These are phyloP conservation scores for Strigops habroptila DNA, from an alignment of 2,113 vertebrate genomes.

Conservation along the genomic window DNA sequence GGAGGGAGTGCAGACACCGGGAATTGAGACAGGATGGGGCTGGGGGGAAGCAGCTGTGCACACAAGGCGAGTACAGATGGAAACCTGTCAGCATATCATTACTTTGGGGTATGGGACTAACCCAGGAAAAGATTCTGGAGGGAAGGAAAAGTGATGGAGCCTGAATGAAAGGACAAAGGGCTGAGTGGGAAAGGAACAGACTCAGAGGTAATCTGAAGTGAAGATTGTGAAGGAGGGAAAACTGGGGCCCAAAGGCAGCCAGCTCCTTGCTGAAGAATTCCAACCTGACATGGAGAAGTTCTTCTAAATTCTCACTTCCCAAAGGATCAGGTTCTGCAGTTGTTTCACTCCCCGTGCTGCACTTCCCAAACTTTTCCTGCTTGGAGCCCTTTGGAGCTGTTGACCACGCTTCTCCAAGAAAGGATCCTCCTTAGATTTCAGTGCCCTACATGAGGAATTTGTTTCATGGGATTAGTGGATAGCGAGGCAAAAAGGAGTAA, in stretches of 20 bases:
- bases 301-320: background rate
- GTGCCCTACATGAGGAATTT: background rate
- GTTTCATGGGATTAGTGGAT: background rate
- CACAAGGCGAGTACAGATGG: fast-evolving
- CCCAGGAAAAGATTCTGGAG: no score
- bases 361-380: background rate
- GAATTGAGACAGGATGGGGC: background rate
- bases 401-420: background rate
- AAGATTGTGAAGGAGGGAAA: background rate
- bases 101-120: background rate
- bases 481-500: background rate
- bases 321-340: background rate
- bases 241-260: background rate
- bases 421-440: background rate
- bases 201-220: background rate
- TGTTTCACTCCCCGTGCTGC: background rate
- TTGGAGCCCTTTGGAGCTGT: background rate
- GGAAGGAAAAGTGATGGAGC: no score
- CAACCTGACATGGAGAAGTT: background rate
- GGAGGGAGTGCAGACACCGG: fast-evolving
- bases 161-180: background rate
- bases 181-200: background rate
- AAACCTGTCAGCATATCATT: fast-evolving
- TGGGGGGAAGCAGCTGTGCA: background rate
- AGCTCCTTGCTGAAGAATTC: background rate